Evolutionary conservation across 92 coral and sea anemone genomes (phyloP).

Genomic region (Phenganax subtilis): DNA sequence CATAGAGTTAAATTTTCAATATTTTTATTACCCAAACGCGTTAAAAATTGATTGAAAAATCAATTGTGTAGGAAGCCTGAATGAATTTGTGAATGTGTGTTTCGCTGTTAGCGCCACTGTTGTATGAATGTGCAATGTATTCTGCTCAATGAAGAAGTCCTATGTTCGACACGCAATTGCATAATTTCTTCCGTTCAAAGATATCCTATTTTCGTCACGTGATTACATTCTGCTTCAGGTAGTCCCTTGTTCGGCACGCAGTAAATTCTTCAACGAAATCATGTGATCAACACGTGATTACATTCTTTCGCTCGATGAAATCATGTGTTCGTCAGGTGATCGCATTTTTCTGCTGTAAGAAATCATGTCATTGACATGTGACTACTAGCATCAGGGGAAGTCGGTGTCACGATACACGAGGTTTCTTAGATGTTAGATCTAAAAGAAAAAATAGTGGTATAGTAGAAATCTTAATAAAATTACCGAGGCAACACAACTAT

Average conservation of each 20-base stretch:
- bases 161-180: neutral
- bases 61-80: constrained; percentile 16
- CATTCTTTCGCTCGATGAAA: neutral
- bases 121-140: neutral
- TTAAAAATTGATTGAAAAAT: constrained; percentile 24
- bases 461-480: too few relatives aligned
- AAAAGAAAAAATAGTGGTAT: neutral
- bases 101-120: neutral
- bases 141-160: neutral
- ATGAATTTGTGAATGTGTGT: constrained; percentile 18
- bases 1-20: neutral
- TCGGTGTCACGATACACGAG: neutral
- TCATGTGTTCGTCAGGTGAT: neutral
- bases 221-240: too few relatives aligned
- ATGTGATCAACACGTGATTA: neutral
- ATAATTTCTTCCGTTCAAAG: neutral
- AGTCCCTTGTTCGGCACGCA: too few relatives aligned
- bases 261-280: neutral
- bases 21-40: constrained; percentile 21
- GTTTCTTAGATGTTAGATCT: neutral
- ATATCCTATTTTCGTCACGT: neutral
- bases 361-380: neutral
- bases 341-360: neutral
- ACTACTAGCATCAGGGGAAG: too few relatives aligned
- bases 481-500: too few relatives aligned